Evolutionary conservation across 2,797 vertebrate species (phyloP).

Genomic region (Gadopsis marmoratus): DNA sequence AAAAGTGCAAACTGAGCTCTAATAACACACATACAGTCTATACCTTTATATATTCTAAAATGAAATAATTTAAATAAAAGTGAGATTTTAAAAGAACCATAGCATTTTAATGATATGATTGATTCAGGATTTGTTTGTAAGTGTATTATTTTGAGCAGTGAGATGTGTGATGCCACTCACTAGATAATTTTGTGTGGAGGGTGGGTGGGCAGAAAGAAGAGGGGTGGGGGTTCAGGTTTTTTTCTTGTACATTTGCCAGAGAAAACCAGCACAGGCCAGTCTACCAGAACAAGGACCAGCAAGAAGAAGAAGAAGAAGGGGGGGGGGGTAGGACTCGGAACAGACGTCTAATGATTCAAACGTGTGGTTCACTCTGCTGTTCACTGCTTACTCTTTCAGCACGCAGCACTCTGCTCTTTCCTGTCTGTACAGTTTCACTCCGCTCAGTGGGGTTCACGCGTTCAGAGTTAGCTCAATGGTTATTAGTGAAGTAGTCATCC

Average conservation of each 20-base stretch:
- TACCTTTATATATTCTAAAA: slow-evolving; percentile 82
- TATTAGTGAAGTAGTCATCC: slow-evolving; percentile 66
- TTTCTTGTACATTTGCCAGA: slow-evolving; percentile 61
- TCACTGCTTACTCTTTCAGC: slow-evolving; percentile 55
- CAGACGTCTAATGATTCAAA: slow-evolving; percentile 57
- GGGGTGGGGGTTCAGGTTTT: slow-evolving; percentile 11
- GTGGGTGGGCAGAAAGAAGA: slow-evolving; percentile 12
- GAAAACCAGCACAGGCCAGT: slow-evolving; percentile 50
- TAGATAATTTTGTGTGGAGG: slow-evolving; percentile 17
- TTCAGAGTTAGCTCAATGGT: slow-evolving; percentile 39
- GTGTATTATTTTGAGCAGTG: slow-evolving; percentile 59
- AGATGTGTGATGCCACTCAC: slow-evolving; percentile 26
- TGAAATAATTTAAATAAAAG: slow-evolving; percentile 67
- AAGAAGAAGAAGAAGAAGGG: neutral
- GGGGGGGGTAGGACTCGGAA: slow-evolving; percentile 11
- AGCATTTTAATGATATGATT: slow-evolving; percentile 74
- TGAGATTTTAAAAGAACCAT: slow-evolving; percentile 71
- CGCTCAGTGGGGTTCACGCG: slow-evolving; percentile 45
- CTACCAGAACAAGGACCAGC: slow-evolving; percentile 46
- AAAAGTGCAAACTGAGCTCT: slow-evolving; percentile 78
- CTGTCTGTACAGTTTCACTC: slow-evolving; percentile 53
- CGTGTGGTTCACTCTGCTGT: slow-evolving; percentile 45
- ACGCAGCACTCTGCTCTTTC: slow-evolving; percentile 36
- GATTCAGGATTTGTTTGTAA: slow-evolving; percentile 74
- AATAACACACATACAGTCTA: slow-evolving; percentile 76